Conservation (phyloP, 2,797 vertebrate species). For the Silurus aristotelis region DNA sequence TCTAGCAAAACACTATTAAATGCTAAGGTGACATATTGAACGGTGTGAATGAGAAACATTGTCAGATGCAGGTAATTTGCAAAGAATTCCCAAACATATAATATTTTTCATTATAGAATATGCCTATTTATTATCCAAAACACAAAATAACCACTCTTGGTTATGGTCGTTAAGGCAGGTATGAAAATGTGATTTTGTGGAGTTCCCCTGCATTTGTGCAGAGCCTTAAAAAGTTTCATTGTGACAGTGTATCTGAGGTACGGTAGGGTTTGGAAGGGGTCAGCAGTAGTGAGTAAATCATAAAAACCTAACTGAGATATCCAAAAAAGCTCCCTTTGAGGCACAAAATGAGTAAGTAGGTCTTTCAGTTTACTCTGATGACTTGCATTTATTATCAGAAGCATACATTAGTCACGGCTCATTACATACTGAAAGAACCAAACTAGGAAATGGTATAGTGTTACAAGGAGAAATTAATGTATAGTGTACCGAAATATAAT, state of each 20-base stretch:
- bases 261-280: background rate
- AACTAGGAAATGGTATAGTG: background rate
- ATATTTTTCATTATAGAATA: background rate
- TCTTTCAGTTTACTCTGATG: background rate
- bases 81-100: too few relatives aligned
- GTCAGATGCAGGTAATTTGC: background rate
- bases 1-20: background rate
- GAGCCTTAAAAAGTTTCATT: background rate
- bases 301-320: background rate
- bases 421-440: background rate
- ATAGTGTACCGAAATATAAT: background rate
- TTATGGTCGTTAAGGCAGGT: background rate
- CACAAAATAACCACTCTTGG: background rate
- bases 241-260: background rate
- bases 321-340: background rate
- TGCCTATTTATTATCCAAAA: background rate
- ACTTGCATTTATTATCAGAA: background rate
- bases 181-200: background rate
- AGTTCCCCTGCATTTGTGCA: background rate
- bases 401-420: background rate
- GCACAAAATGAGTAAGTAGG: background rate
- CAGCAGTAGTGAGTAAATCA: background rate
- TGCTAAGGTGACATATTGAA: background rate
- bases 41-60: background rate
- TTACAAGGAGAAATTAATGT: too few relatives aligned